Evolutionary conservation across 2,888 invertebrate species (phyloP), one percentile per base, ranked within the genome.

Genomic region (Drosophila nr. perissopoda): DNA sequence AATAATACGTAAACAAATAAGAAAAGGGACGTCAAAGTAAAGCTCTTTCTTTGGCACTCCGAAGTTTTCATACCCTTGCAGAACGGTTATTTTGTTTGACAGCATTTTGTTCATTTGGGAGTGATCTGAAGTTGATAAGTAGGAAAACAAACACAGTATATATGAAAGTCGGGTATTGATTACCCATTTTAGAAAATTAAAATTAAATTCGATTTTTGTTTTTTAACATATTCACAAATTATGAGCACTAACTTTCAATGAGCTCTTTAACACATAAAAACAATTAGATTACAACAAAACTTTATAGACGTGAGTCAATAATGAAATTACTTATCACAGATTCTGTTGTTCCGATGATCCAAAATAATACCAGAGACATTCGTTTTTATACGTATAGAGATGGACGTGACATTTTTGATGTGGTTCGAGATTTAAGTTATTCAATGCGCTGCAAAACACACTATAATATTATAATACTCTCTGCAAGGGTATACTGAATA

Each of bases 401-500:
- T 16, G 7, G 21, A 7, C 7, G 18, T 38, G 18, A 38, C 13
- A n/a, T 42, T 11, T 5, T 21, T 21, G 0, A 13, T 42, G 11
- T 42, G 42, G 1, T 21, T 42, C 21, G 11, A 42, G 11, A 21
- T 2, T 11, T 2, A n/a, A n/a, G n/a, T 10, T 10, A n/a, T 40
- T n/a, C n/a, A 10, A n/a, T n/a, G 40, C n/a, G n/a, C 40, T 21
- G 29, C 52, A 52, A 10, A 21, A 16, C 4, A 21, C 1, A 33
- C 16, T 25, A 25, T 4, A 5, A 13, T 29, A 16, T 27, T n/a
- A n/a, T 27, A 2, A 8, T 56, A 29, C n/a, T 16, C 38, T 27
- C 27, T 29, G 56, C 56, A 56, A 56, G 56, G 27, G 36, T 27
- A 36, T 27, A 18, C n/a, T 18, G 27, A 48, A 11, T 33, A 25